These are phyloP conservation scores for Nixonia krombeini DNA, from an alignment of 1,140 invertebrate species.

Conservation along the genomic window DNA sequence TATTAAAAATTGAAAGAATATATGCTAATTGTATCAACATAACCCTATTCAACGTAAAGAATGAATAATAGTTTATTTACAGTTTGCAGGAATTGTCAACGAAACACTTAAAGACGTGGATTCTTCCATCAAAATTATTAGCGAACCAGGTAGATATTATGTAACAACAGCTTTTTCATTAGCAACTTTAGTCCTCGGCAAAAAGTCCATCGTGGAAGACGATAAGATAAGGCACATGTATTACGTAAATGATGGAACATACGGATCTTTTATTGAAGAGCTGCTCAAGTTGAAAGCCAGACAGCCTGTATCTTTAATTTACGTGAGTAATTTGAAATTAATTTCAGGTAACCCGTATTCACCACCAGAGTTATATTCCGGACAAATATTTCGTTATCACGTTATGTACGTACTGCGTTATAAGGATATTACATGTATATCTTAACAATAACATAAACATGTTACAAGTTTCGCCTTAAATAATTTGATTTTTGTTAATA, in stretches of 20 bases:
- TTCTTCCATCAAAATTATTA: constrained; percentile 77
- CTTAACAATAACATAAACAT: too few relatives aligned
- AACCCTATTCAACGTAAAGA: background rate
- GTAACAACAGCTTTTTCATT: constrained; percentile 78
- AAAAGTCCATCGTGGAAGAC: constrained; percentile 67
- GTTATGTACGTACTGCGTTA: too few relatives aligned
- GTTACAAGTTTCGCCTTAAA: too few relatives aligned
- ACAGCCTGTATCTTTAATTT: constrained; percentile 68
- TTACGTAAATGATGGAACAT: constrained; percentile 81
- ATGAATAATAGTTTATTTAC: constrained; percentile 6
- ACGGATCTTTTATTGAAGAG: constrained; percentile 78
- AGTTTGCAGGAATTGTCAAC: constrained; percentile 72
- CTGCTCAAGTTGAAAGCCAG: constrained; percentile 48
- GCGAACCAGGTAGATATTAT: constrained; percentile 82
- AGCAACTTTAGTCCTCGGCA: constrained; percentile 77
- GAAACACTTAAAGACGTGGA: constrained; percentile 76
- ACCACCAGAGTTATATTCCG: too few relatives aligned
- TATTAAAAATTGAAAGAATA: background rate
- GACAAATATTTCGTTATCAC: too few relatives aligned
- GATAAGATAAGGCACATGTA: constrained; percentile 72
- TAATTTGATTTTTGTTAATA: too few relatives aligned
- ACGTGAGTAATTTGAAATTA: constrained; percentile 53
- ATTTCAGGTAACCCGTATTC: too few relatives aligned
- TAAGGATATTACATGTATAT: too few relatives aligned
- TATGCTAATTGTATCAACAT: too few relatives aligned